phyloP scores from a whole-genome alignment of 2,797 vertebrate genomes.

The Vespertilio murinus region DNA sequence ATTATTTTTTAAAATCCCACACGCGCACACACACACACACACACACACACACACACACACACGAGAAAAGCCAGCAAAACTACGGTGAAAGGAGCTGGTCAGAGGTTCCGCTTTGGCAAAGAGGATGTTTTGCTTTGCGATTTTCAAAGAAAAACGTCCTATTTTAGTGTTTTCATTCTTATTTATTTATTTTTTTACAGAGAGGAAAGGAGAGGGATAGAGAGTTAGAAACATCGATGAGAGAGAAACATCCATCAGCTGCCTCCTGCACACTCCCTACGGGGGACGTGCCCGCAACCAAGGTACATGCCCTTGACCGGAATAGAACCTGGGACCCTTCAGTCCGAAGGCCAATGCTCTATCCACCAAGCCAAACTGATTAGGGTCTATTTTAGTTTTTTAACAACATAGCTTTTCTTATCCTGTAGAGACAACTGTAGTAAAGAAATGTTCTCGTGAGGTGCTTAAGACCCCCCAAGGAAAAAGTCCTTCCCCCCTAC shows the following conservation, averaged over 20 bases:
- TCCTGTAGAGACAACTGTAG: background rate
- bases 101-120: background rate
- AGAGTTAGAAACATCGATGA: too few relatives aligned
- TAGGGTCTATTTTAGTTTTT: background rate
- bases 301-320: too few relatives aligned
- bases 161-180: background rate
- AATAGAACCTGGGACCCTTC: too few relatives aligned
- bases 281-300: too few relatives aligned
- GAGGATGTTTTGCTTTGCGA: background rate
- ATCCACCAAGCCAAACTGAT: too few relatives aligned
- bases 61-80: background rate
- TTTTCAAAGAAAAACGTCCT: slow-evolving; percentile 9
- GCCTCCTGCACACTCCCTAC: too few relatives aligned
- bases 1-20: background rate
- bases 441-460: slow-evolving; percentile 3
- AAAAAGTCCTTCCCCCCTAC: background rate
- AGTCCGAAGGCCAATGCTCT: too few relatives aligned
- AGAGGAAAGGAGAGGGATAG: too few relatives aligned
- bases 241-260: too few relatives aligned
- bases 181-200: too few relatives aligned
- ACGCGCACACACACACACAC: too few relatives aligned
- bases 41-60: background rate
- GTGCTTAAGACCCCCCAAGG: background rate
- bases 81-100: background rate
- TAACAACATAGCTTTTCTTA: background rate